Evolutionary conservation across 2,888 invertebrate species (phyloP), one percentile per base, ranked within the genome.

Genomic region (Ametastegia equiseti): DNA sequence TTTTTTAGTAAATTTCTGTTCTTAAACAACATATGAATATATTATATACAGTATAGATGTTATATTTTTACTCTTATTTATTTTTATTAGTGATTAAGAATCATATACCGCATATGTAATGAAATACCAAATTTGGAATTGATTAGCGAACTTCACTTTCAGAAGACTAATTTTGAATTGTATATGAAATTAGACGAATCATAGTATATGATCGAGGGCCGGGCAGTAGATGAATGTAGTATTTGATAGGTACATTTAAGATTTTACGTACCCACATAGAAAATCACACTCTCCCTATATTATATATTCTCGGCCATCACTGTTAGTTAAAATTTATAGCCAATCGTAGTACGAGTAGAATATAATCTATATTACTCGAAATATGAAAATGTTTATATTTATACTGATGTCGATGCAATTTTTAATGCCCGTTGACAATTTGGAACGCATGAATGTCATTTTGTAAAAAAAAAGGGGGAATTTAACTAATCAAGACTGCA

Each of bases 401-500:
- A 78, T 78, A 78, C 78, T 54, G 30, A 60, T 63, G 60, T 60
- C 60, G 33, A 78, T 78, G 45, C 78, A 60, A 78, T 78, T 47
- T 60, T 60, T 39, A 63, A 78, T 63, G 78, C 78, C 63, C 27
- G 60, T 78, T 78, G 63, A 42, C 60, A 33, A 36, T 33, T 54
- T 54, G n/a, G 36, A 54, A 54, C 33, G 75, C 50, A 42, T 60
- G 39, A 60, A 77, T 77, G 60, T 77, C 75, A 75, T 75, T 75
- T 75, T 57, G 33, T 75, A 75, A 75, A 54, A 54, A 75, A 75
- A 80, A 81, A 81, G 81, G 82, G 83, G 63, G 27, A 69, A 86
- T 86, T 86, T 85, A 86, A 88, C 87, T 86, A 87, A 86, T 89
- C 87, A 89, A 90, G 89, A 90, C 90, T 90, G 90, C 89, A 89